Base-by-base conservation (phyloP, 2,797 vertebrate genomes). In the Prunella strophiata region DNA sequence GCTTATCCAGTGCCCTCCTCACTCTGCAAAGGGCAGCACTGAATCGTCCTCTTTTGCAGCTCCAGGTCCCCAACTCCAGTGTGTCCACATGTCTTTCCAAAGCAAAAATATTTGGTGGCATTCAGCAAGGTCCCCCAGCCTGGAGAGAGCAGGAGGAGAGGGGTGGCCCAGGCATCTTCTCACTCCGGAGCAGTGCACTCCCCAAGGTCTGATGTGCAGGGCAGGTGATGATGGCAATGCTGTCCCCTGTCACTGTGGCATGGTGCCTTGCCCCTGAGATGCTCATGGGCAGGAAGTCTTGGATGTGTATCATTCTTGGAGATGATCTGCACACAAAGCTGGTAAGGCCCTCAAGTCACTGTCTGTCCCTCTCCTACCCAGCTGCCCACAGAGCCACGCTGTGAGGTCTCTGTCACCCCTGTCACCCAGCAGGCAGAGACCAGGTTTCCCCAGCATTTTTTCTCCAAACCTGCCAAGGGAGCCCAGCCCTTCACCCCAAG, bases 401-500 rank as follows among this genome's bases (percentile, higher is more conserved):
- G 48, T 0, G 0, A 59, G n/a, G 13, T 70, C 6, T 45, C 73
- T 6, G 4, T 54, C 59, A 26, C 22, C 17, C 16, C 73, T 23
- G 29, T 45, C 52, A 77, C 48, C 29, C 42, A 11, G 52, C 30
- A 40, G 52, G 15, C 58, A 66, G 13, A 42, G 52, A 55, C 23
- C 1, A 0, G 4, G 0, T 38, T 73, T 83, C 47, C 47, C 27
- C 59, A 45, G 43, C 25, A 45, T 23, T 78, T 75, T 9, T 26
- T 72, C 51, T 50, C 51, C 68, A 88, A 68, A 79, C 12, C 54
- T 47, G 42, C 42, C 11, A 32, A 43, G 47, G 27, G 23, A 25
- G 13, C 8, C 7, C 26, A 29, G 27, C 21, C 0, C 0, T 43
- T 21, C 34, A 42, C 12, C 5, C 26, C 0, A 0, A 74, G 73